phyloP scores from a whole-genome alignment of 2,888 invertebrate genomes.

The Diloba caeruleocephala region DNA sequence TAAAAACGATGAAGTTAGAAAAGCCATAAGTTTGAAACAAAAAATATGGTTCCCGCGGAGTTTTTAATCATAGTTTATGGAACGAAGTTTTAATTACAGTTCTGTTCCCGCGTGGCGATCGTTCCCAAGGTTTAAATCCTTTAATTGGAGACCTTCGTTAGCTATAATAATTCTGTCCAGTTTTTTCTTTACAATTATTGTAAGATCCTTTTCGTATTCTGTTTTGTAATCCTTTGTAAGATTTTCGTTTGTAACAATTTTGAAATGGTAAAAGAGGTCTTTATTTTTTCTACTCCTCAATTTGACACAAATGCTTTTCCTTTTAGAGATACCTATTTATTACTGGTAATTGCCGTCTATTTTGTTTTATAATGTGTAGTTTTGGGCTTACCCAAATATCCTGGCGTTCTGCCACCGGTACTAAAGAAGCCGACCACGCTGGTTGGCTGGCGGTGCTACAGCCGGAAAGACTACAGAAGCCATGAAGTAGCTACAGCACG shows the following conservation, averaged over 20 bases:
- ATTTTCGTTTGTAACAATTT: slow-evolving; percentile 47
- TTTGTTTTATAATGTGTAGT: no score
- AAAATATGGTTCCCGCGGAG: slow-evolving; percentile 54
- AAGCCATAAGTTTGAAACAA: slow-evolving; percentile 53
- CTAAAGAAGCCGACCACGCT: no score
- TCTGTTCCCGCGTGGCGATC: slow-evolving; percentile 60
- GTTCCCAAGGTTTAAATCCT: slow-evolving; percentile 62
- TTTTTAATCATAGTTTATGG: slow-evolving; percentile 75
- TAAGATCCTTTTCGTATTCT: slow-evolving; percentile 52
- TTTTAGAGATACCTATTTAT: slow-evolving; percentile 25
- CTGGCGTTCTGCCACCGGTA: no score
- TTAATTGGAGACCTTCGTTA: slow-evolving; percentile 63
- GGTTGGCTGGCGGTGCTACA: no score
- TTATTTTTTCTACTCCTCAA: slow-evolving; percentile 41
- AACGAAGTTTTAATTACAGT: slow-evolving; percentile 75
- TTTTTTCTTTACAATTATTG: slow-evolving; percentile 50
- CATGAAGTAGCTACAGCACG: no score
- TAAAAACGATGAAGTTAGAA: slow-evolving; percentile 41
- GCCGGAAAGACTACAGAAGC: no score
- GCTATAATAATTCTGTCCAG: slow-evolving; percentile 50
- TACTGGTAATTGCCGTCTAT: slow-evolving; percentile 6
- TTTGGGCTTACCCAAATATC: no score
- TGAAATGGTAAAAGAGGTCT: slow-evolving; percentile 43
- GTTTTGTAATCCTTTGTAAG: slow-evolving; percentile 57
- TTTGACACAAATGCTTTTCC: slow-evolving; percentile 22